Evolutionary conservation across 2,113 vertebrate species (phyloP), one percentile per base, ranked within the genome.

Genomic region (Genyomyrus donnyi): DNA sequence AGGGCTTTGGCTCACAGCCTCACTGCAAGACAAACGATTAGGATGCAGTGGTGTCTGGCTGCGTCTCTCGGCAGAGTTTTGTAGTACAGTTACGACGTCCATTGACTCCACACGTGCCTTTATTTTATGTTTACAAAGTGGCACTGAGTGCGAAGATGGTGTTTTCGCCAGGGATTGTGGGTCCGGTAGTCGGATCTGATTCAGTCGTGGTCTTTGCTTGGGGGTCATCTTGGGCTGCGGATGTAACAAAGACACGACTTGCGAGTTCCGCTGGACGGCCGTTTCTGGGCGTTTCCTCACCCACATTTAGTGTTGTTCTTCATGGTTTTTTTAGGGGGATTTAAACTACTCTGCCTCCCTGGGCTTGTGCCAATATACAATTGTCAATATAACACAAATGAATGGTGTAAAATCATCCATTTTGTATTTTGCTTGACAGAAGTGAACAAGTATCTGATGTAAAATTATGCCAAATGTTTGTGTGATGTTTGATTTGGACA

Each of bases 391-490:
- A 45, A 19, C 6, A 24, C 2, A 21, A 85, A 45, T 74, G 42
- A 88, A 58, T 13, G 13, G 19, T 74, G 27, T 19, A 13, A 49
- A 58, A 24, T 70, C n/a, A 50, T 58, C 9, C 1, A 21, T 88
- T 62, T 70, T 24, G 49, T 89, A 52, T 84, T 89, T 89, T 89
- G 24, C 58, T 89, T 53, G 70, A 35, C 42, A 53, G 48, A 83
- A 49, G 52, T 42, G 58, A 42, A 21, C 11, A 74, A 49, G 31
- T 39, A 15, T 83, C 35, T 21, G 39, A 53, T 13, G 39, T 49
- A 15, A 52, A 35, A 50, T 35, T 52, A 66, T 48, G 58, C 58
- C 62, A 17, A 70, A 19, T 88, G 53, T 88, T 88, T 74, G 31
- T 35, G 27, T 87, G 13, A 56, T 58, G 7, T 9, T 77, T 77